Base-by-base conservation (phyloP, 2,797 vertebrate species). In the Lophius americanus region DNA sequence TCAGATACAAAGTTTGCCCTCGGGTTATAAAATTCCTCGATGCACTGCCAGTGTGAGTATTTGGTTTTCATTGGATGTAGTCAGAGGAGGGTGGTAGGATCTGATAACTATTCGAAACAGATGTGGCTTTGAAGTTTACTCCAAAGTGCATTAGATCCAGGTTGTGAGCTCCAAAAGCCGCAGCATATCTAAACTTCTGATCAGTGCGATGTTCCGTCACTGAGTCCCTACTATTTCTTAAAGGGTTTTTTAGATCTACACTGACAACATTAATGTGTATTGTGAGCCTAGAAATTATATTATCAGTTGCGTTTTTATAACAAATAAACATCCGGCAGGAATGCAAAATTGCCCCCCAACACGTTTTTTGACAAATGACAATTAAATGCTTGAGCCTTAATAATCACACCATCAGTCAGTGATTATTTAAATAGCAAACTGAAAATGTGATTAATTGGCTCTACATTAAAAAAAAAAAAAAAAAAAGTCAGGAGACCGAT, bases 321-420 rank as follows among this genome's bases (percentile, higher is more conserved):
- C 43, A 44, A 44, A 63, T 65, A 33, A 32, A 51, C 57, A 38
- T 67, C 60, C 2, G 2, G 1, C 9, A 0, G 7, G 51, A 64
- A 55, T 41, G 41, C 9, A 62, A 60, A 70, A 51, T 71, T 8
- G n/a, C 71, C 5, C 43, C 43, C 38, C 13, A 11, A 46, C 46
- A 23, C 39, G 9, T 47, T 57, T 64, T 7, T 59, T 49, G 47
- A 70, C 61, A 82, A 83, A 87, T 82, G 65, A 78, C 81, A 78
- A 56, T 12, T 44, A 44, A 61, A 9, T 50, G 12, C 33, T 38
- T n/a, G 5, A 12, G 36, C 46, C 37, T 0, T 14, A 58, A 50
- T 36, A 38, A 37, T 50, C 51, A 14, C 33, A 54, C 9, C 35
- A 12, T 58, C 51, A 51, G 35, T 11, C 43, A 6, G 23, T 7